Conservation (phyloP, 1,140 invertebrate species). For the Drosophila nikananu region DNA sequence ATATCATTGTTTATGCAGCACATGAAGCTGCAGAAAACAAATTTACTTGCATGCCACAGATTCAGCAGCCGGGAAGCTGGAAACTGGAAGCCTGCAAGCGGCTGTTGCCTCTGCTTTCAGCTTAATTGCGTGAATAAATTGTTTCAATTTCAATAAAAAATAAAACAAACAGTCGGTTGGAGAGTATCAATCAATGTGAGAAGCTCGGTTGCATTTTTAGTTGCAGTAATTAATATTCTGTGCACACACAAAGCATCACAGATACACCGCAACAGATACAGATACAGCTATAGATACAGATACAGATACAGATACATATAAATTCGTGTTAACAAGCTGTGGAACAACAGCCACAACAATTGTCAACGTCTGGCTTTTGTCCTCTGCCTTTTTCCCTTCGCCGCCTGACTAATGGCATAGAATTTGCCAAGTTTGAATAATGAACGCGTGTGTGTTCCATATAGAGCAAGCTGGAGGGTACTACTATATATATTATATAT, state of each 20-base stretch:
- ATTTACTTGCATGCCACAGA: conserved; percentile 79
- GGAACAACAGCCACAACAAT: conserved; percentile 30
- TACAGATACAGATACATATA: conserved; percentile 31
- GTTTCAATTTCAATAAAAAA: conserved; percentile 77
- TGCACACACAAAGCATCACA: conserved; percentile 28
- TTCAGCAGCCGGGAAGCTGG: conserved; percentile 39
- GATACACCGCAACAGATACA: conserved; percentile 28
- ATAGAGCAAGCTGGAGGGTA: conserved; percentile 25
- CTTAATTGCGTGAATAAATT: conserved; percentile 83
- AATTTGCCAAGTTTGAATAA: conserved; percentile 73
- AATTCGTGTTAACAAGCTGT: conserved; percentile 59
- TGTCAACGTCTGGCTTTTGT: conserved; percentile 31
- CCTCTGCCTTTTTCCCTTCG: conserved; percentile 9
- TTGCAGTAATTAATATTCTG: conserved; percentile 80
- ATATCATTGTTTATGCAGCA: conserved; percentile 68
- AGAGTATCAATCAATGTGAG: conserved; percentile 76
- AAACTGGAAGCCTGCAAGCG: conserved; percentile 5
- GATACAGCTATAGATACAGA: conserved; percentile 14
- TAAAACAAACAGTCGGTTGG: conserved; percentile 36
- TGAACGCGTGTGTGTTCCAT: conserved; percentile 63
- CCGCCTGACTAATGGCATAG: conserved; percentile 48
- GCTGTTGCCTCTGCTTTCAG: conserved; percentile 38
- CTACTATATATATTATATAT: conserved; percentile 34
- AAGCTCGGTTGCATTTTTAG: conserved; percentile 61
- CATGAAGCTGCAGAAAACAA: conserved; percentile 71